Conservation (phyloP, 2,113 vertebrate genomes). For the Leptobrachium leishanense region DNA sequence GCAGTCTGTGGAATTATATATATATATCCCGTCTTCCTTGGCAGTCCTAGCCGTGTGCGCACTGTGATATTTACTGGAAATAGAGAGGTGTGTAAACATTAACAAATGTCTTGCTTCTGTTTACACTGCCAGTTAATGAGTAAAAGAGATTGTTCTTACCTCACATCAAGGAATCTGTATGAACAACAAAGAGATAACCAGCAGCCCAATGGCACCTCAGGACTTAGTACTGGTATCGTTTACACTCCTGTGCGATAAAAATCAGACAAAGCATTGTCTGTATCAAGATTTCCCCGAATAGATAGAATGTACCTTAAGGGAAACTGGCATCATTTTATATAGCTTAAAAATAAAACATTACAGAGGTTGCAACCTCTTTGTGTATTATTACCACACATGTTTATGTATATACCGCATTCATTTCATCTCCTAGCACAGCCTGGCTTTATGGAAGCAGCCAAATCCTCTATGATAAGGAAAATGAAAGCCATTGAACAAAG, state of each 20-base stretch:
- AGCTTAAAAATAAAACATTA: no score
- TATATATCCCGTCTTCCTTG: not conserved
- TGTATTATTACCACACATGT: no score
- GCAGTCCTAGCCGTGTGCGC: not conserved
- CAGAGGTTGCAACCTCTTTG: no score
- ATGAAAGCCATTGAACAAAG: no score
- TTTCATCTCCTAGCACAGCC: no score
- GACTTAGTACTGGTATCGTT: conserved; percentile 11
- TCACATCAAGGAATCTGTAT: conserved; percentile 40
- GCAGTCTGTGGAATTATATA: not conserved
- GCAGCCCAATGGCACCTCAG: conserved; percentile 1
- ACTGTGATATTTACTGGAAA: conserved; percentile 45
- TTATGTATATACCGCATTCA: no score
- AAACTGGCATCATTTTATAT: no score
- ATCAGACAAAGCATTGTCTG: conserved; percentile 7
- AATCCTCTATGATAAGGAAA: no score
- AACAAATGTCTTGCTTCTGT: conserved; percentile 48
- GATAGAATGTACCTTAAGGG: no score
- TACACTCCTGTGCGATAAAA: not conserved
- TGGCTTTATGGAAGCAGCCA: no score
- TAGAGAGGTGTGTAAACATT: conserved; percentile 43
- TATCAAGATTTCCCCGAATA: no score
- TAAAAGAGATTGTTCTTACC: conserved; percentile 41
- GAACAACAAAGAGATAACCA: conserved; percentile 37
- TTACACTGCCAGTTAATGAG: conserved; percentile 44